These are phyloP conservation scores for Tigriopus californicus DNA, from an alignment of 2,888 invertebrate species.

Conservation along the genomic window DNA sequence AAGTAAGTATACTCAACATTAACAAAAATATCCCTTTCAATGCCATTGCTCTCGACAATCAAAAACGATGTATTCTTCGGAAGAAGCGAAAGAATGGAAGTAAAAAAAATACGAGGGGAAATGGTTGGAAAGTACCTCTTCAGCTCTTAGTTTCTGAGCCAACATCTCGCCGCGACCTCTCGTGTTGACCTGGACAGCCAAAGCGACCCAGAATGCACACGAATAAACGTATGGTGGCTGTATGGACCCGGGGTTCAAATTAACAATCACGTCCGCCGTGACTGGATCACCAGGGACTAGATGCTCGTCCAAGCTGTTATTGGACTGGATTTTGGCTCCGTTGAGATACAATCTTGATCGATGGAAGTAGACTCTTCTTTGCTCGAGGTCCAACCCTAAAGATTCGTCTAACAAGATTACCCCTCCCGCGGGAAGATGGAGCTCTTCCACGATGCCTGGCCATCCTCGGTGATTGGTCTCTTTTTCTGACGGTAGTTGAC, in stretches of 20 bases:
- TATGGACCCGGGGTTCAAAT: not conserved
- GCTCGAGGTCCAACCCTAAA: not conserved
- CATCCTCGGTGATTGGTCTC: not conserved
- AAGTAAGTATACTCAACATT: too few species aligned
- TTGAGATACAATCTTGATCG: not conserved
- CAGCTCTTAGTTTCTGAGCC: not conserved
- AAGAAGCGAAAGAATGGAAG: not conserved
- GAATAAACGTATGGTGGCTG: not conserved
- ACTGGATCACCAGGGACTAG: constrained; percentile 1
- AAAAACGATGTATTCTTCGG: too few species aligned
- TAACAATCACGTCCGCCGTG: not conserved
- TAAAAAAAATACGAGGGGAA: not conserved
- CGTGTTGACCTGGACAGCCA: constrained; percentile 3
- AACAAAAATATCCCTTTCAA: too few species aligned
- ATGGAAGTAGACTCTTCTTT: constrained; percentile 7
- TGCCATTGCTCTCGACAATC: too few species aligned
- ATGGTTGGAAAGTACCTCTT: not conserved
- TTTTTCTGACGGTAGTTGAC: not conserved
- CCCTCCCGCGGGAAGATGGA: constrained; percentile 7
- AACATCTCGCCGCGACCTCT: not conserved
- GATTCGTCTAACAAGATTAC: not conserved
- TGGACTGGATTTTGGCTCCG: constrained; percentile 2
- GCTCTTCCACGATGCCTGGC: constrained; percentile 5
- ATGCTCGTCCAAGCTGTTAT: not conserved
- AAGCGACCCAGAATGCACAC: constrained; percentile 4